These are phyloP conservation scores for Azorinus chamasolen DNA, from an alignment of 2,888 invertebrate genomes.

Conservation along the genomic window DNA sequence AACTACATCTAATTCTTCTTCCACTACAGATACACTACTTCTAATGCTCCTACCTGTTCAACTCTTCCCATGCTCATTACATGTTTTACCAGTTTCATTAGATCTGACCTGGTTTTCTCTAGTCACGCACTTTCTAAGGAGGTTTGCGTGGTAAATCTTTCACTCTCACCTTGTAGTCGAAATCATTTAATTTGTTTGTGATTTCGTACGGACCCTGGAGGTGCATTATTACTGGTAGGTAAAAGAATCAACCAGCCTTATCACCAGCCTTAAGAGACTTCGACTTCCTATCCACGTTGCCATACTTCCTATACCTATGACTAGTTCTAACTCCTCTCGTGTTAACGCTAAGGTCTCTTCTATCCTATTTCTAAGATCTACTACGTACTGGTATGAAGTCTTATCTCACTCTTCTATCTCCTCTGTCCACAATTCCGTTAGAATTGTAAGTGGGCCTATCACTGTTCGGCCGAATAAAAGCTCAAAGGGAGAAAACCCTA, in stretches of 20 bases:
- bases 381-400: conserved; percentile 23
- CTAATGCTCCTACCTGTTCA: no score
- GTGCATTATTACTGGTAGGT: conserved; percentile 64
- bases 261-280: conserved; percentile 49
- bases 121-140: conserved; percentile 34
- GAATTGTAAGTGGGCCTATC: conserved; percentile 61
- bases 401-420: conserved; percentile 1
- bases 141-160: conserved; percentile 42
- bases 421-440: conserved; percentile 15
- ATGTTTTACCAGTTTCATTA: neutral
- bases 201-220: conserved; percentile 55
- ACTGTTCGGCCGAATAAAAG: conserved; percentile 59
- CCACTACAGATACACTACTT: no score
- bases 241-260: conserved; percentile 62
- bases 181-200: conserved; percentile 6
- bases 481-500: conserved; percentile 64
- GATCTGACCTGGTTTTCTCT: neutral
- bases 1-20: no score
- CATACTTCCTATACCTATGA: conserved; percentile 39
- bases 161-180: conserved; percentile 40
- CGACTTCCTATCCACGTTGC: conserved; percentile 40
- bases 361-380: conserved; percentile 48
- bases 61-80: no score
- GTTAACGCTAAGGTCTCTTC: conserved; percentile 35
- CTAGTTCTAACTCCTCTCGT: conserved; percentile 12